A percentile compares a stretch with the other conserved stretches of the same genome.
phyloP scores from a whole-genome alignment of 1,140 invertebrate genomes.

The Drosophila malerkotliana region DNA sequence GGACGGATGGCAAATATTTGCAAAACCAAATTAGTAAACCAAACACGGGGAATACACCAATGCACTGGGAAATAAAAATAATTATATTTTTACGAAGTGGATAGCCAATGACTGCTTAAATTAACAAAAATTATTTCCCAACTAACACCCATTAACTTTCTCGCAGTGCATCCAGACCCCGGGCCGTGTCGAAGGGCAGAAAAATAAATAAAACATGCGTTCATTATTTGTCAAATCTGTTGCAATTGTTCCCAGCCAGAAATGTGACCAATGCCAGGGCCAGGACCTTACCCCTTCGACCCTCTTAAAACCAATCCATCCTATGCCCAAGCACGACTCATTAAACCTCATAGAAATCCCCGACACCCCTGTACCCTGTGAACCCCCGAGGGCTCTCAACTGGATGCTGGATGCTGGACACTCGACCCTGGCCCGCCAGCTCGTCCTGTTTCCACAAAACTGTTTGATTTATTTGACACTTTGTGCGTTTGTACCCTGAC shows the following conservation, averaged over 20 bases:
- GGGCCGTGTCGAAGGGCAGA: slow-evolving; percentile 27
- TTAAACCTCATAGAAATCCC: slow-evolving; percentile 51
- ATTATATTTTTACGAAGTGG: neutral
- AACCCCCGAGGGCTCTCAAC: slow-evolving; percentile 3
- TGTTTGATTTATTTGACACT: slow-evolving; percentile 66
- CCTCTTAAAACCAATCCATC: slow-evolving; percentile 7
- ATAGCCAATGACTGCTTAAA: neutral
- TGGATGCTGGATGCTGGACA: slow-evolving; percentile 26
- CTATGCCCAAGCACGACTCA: slow-evolving; percentile 50
- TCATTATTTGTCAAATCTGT: slow-evolving; percentile 71
- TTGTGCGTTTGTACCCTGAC: slow-evolving; percentile 41
- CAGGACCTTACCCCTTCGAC: slow-evolving; percentile 12
- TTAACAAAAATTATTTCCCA: neutral
- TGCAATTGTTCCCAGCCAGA: slow-evolving; percentile 51
- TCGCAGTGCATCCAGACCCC: slow-evolving; percentile 1
- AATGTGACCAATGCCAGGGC: slow-evolving; percentile 26
- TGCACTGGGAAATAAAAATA: neutral
- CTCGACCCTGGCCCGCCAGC: neutral
- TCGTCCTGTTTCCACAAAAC: slow-evolving; percentile 23
- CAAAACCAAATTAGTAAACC: slow-evolving; percentile 71
- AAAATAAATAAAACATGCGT: slow-evolving; percentile 64
- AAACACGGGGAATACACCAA: slow-evolving; percentile 51
- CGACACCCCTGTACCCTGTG: neutral
- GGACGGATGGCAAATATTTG: slow-evolving; percentile 67
- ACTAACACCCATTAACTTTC: neutral